A percentile compares a stretch with the other conserved stretches of the same genome.
Evolutionary conservation across 2,797 vertebrate genomes (phyloP).

Genomic region (Echiichthys vipera): DNA sequence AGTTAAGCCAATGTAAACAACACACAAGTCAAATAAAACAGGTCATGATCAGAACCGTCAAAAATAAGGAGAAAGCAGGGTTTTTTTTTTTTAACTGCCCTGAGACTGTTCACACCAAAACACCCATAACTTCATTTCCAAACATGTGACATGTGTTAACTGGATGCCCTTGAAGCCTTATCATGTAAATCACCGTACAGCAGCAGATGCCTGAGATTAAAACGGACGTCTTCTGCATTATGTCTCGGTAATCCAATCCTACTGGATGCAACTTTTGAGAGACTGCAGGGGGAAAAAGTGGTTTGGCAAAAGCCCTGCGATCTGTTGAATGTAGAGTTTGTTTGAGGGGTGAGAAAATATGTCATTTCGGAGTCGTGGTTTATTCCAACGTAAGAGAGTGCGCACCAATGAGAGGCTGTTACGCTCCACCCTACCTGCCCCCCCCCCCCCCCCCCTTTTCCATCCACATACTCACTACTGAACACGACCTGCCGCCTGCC

Average conservation of each 20-base stretch:
- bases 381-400: constrained; percentile 77
- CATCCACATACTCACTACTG: constrained; percentile 77
- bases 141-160: neutral
- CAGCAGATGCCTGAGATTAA: constrained; percentile 35
- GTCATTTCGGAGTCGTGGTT: constrained; percentile 83
- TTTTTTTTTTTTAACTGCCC: neutral
- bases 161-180: neutral
- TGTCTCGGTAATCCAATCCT: constrained; percentile 73
- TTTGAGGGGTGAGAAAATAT: constrained; percentile 84
- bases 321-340: constrained; percentile 85
- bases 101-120: neutral
- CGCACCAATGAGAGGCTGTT: constrained; percentile 76
- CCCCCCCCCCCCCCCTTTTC: constrained; percentile 65
- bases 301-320: constrained; percentile 74
- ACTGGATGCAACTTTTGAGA: constrained; percentile 77
- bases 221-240: constrained; percentile 65
- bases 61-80: neutral
- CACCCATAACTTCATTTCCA: constrained; percentile 15
- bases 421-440: constrained; percentile 79
- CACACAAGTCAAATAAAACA: neutral
- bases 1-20: neutral
- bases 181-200: neutral
- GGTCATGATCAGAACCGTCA: neutral
- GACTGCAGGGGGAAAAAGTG: constrained; percentile 74
- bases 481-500: constrained; percentile 73